These are phyloP conservation scores for Marasmarcha lunaedactyla DNA, from an alignment of 2,888 invertebrate species.

Conservation along the genomic window DNA sequence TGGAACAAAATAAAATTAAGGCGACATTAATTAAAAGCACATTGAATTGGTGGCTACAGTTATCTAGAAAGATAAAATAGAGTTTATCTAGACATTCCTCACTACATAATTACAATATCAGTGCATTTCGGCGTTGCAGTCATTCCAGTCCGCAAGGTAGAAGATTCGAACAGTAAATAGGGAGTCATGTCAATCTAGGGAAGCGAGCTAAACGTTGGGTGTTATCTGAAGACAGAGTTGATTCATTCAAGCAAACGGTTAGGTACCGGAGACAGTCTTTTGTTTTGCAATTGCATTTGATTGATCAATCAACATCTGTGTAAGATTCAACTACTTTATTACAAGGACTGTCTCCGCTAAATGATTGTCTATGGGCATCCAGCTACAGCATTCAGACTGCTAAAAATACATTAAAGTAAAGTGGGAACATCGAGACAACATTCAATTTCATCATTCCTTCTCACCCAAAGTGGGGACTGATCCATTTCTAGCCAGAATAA, in stretches of 20 bases:
- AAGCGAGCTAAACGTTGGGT: slow-evolving; percentile 48
- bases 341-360: slow-evolving; percentile 30
- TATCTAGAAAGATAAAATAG: slow-evolving; percentile 24
- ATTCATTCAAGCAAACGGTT: slow-evolving; percentile 33
- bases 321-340: too few relatives aligned
- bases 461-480: slow-evolving; percentile 74
- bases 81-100: slow-evolving; percentile 38
- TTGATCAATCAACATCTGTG: background rate
- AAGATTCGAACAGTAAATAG: slow-evolving; percentile 23
- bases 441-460: slow-evolving; percentile 46
- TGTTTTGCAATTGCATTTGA: background rate
- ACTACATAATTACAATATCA: slow-evolving; percentile 50
- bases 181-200: slow-evolving; percentile 33
- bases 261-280: slow-evolving; percentile 44
- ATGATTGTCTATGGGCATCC: slow-evolving; percentile 40
- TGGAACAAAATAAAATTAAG: slow-evolving; percentile 71
- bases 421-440: slow-evolving; percentile 34
- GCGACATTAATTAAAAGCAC: slow-evolving; percentile 6
- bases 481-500: slow-evolving; percentile 75
- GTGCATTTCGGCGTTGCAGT: slow-evolving; percentile 51
- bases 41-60: slow-evolving; percentile 2
- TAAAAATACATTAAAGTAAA: slow-evolving; percentile 49
- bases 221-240: slow-evolving; percentile 29
- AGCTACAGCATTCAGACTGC: slow-evolving; percentile 64
- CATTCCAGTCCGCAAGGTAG: slow-evolving; percentile 43